Evolutionary conservation across 2,797 vertebrate species (phyloP).

Genomic region (Anguilla marmorata): DNA sequence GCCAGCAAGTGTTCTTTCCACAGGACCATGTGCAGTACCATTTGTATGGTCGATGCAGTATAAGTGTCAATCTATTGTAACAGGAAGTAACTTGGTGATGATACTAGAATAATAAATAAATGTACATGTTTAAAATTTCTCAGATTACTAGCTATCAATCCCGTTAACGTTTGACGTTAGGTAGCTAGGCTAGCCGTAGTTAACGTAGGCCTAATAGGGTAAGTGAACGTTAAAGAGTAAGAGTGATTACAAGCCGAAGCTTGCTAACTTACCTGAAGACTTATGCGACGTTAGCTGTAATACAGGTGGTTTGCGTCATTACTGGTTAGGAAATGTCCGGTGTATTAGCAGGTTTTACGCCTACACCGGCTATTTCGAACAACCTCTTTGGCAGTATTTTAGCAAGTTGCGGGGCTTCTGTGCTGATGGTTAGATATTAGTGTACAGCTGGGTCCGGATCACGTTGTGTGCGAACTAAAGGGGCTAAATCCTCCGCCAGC

Average conservation of each 20-base stretch:
- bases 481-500: no score
- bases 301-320: no score
- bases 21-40: conserved; percentile 65
- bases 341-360: background rate
- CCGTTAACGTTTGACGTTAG: background rate
- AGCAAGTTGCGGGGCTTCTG: background rate
- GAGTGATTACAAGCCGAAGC: no score
- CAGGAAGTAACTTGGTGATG: background rate
- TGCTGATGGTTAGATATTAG: background rate
- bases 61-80: background rate
- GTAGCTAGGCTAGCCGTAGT: background rate
- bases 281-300: no score
- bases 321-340: no score
- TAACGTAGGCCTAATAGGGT: no score
- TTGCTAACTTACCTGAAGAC: no score
- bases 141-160: background rate
- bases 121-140: background rate
- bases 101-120: background rate
- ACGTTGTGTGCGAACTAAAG: background rate
- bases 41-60: background rate
- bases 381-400: background rate
- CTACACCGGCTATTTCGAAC: background rate
- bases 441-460: background rate
- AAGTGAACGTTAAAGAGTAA: no score
- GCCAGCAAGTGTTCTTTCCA: background rate